phyloP scores from a whole-genome alignment of 2,888 invertebrate genomes.

The Pollenia amentaria region DNA sequence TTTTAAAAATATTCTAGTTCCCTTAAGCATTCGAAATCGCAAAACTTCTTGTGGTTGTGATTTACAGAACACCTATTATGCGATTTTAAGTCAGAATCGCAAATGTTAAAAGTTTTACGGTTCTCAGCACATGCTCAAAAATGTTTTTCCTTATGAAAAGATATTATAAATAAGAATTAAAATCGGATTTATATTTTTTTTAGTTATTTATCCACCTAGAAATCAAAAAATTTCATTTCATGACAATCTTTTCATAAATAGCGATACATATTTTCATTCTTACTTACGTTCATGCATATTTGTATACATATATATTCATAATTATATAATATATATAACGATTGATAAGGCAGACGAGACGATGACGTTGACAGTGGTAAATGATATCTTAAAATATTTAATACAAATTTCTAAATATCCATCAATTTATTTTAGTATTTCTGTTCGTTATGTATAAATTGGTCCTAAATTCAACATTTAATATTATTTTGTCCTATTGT shows the following conservation, averaged over 20 bases:
- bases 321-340: not conserved
- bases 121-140: no score
- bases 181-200: no score
- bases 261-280: not conserved
- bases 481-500: conserved; percentile 12
- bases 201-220: not conserved
- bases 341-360: not conserved
- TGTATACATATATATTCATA: not conserved
- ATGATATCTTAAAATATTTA: conserved; percentile 10
- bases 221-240: not conserved
- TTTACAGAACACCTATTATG: no score
- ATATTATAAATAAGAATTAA: no score
- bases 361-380: not conserved
- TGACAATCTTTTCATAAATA: conserved; percentile 10
- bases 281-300: conserved; percentile 7
- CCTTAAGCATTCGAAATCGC: no score
- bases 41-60: no score
- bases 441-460: conserved; percentile 11
- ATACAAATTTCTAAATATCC: not conserved
- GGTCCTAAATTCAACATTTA: not conserved
- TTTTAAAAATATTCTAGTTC: no score
- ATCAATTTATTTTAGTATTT: conserved; percentile 6
- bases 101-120: no score
- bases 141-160: no score
- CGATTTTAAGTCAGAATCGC: no score